Evolutionary conservation across 2,888 invertebrate genomes (phyloP).

Genomic region (Lasioglossum lativentre): DNA sequence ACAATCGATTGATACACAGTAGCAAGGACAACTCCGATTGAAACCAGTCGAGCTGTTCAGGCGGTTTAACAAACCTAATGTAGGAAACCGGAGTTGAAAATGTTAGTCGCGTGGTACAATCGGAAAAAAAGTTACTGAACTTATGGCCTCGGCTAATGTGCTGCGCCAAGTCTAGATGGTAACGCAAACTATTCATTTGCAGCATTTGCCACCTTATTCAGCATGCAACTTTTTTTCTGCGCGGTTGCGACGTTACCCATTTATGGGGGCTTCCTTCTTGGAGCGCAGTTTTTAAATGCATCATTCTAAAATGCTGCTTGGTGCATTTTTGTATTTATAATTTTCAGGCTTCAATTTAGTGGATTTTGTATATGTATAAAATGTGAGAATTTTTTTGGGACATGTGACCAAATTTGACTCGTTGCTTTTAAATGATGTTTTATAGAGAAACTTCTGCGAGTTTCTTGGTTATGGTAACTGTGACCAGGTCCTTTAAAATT

Average conservation of each 20-base stretch:
- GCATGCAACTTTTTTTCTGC: neutral
- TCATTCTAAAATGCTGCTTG: neutral
- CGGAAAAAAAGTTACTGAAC: neutral
- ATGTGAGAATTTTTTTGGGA: no score
- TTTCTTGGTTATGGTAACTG: no score
- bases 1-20: neutral
- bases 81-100: neutral
- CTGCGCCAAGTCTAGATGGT: neutral
- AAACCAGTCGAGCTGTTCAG: neutral
- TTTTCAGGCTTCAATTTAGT: neutral
- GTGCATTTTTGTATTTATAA: neutral
- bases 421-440: neutral
- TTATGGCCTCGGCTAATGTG: neutral
- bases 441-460: no score
- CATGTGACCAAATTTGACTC: neutral
- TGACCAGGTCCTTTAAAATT: no score
- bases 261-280: neutral
- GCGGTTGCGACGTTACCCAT: neutral
- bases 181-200: neutral
- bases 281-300: neutral
- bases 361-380: no score
- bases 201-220: conserved; percentile 2
- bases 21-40: neutral
- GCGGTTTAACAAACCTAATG: neutral
- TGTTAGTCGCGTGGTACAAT: neutral